Percentiles rank a stretch among this genome's conserved stretches.
These are phyloP conservation scores for Megastigmus dorsalis DNA, from an alignment of 2,888 invertebrate genomes.

Conservation along the genomic window DNA sequence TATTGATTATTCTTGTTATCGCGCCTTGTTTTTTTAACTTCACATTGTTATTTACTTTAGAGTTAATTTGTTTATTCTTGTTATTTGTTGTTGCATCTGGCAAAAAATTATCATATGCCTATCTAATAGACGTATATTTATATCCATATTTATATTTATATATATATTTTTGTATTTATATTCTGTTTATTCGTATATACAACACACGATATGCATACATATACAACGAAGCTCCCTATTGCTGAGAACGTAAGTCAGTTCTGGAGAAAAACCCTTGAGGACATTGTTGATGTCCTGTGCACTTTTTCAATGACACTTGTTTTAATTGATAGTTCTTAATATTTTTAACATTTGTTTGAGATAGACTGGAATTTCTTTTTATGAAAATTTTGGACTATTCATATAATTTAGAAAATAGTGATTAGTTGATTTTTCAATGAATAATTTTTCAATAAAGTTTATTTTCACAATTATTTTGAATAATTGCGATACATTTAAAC, in stretches of 20 bases:
- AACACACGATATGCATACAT: constrained; percentile 65
- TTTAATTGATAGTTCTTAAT: not conserved
- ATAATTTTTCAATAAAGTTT: no score
- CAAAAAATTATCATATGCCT: constrained; percentile 47
- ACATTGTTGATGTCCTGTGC: not conserved
- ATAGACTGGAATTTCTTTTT: no score
- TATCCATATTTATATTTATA: constrained; percentile 52
- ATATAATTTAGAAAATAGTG: no score
- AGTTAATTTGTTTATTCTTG: constrained; percentile 8
- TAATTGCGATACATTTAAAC: no score
- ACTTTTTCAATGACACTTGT: constrained; percentile 14
- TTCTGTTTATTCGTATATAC: constrained; percentile 57
- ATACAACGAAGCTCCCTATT: constrained; percentile 60
- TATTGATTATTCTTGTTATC: constrained; percentile 34
- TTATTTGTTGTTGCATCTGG: constrained; percentile 17
- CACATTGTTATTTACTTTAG: constrained; percentile 18
- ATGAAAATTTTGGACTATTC: no score
- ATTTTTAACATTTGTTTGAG: not conserved
- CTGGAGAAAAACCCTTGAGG: constrained; percentile 23
- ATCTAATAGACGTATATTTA: constrained; percentile 49
- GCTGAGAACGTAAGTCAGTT: constrained; percentile 41
- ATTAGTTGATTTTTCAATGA: no score
- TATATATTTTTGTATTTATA: constrained; percentile 53
- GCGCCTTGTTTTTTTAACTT: constrained; percentile 17
- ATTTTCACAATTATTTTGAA: no score